Evolutionary conservation across 2,888 invertebrate species (phyloP).

Genomic region (Silvanus unidentatus): DNA sequence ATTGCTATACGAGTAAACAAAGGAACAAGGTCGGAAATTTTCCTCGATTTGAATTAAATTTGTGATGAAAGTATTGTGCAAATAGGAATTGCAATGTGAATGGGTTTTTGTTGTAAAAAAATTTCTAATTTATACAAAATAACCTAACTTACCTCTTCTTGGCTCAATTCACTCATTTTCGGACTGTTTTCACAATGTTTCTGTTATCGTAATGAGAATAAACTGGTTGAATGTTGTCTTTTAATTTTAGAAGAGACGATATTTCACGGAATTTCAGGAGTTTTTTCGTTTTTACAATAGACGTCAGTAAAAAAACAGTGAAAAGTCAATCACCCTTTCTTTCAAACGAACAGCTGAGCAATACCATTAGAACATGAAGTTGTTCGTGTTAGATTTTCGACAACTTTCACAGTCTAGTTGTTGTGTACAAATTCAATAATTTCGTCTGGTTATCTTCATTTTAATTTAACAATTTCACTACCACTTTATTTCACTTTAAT

Average conservation of each 20-base stretch:
- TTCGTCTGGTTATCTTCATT: constrained; percentile 3
- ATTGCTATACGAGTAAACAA: constrained; percentile 3
- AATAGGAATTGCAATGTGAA: constrained; percentile 1
- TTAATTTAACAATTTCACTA: background rate
- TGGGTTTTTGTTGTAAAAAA: background rate
- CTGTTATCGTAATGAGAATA: constrained; percentile 1
- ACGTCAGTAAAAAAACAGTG: constrained; percentile 31
- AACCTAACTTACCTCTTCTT: constrained; percentile 74
- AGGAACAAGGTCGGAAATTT: constrained; percentile 7
- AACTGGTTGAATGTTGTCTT: constrained; percentile 9
- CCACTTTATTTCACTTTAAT: background rate
- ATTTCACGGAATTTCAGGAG: background rate
- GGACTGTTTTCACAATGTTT: constrained; percentile 6
- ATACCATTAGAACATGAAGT: constrained; percentile 33
- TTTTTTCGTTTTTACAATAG: constrained; percentile 3
- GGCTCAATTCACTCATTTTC: constrained; percentile 77
- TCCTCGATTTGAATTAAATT: constrained; percentile 1
- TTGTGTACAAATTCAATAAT: constrained; percentile 20
- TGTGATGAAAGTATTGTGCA: background rate
- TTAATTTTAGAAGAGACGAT: constrained; percentile 1
- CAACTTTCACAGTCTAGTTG: constrained; percentile 33
- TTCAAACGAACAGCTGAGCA: constrained; percentile 36
- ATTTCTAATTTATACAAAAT: constrained; percentile 15
- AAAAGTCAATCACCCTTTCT: constrained; percentile 41
- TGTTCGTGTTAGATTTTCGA: background rate